These are phyloP conservation scores for Cyclopterus lumpus DNA, from an alignment of 2,797 vertebrate species.

Conservation along the genomic window DNA sequence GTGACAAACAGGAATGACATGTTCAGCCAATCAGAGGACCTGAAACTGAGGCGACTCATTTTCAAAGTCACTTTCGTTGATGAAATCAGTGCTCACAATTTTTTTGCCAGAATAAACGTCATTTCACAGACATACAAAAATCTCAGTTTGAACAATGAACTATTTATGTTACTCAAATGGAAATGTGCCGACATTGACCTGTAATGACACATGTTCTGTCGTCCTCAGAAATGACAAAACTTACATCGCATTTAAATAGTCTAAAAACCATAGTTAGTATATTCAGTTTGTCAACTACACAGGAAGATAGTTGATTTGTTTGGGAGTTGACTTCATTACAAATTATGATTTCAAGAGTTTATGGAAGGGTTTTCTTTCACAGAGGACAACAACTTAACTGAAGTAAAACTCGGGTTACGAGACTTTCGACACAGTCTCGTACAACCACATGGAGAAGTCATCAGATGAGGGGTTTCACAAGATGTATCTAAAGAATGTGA, in stretches of 20 bases:
- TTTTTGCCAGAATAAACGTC: slow-evolving; percentile 18
- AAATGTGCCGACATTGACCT: slow-evolving; percentile 34
- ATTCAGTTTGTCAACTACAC: slow-evolving; percentile 8
- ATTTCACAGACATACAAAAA: slow-evolving; percentile 19
- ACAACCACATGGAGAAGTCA: slow-evolving; percentile 21
- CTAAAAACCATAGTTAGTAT: slow-evolving; percentile 6
- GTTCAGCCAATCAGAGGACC: slow-evolving; percentile 69
- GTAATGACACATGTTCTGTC: slow-evolving; percentile 53
- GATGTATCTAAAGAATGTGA: slow-evolving; percentile 5
- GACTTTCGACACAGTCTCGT: background rate
- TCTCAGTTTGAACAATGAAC: slow-evolving; percentile 39
- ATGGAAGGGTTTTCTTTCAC: background rate
- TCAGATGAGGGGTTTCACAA: background rate
- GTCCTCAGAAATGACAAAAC: background rate
- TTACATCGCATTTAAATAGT: background rate
- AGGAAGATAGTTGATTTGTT: background rate
- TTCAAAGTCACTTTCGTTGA: slow-evolving; percentile 73
- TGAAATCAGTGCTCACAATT: slow-evolving; percentile 55
- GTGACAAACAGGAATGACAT: slow-evolving; percentile 71
- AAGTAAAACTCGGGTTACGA: background rate
- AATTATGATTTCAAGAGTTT: background rate
- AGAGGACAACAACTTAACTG: background rate
- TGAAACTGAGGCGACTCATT: slow-evolving; percentile 66
- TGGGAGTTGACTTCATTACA: background rate
- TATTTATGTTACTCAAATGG: slow-evolving; percentile 41